These are phyloP conservation scores for Takifugu flavidus DNA, from an alignment of 2,113 vertebrate species.

Conservation along the genomic window DNA sequence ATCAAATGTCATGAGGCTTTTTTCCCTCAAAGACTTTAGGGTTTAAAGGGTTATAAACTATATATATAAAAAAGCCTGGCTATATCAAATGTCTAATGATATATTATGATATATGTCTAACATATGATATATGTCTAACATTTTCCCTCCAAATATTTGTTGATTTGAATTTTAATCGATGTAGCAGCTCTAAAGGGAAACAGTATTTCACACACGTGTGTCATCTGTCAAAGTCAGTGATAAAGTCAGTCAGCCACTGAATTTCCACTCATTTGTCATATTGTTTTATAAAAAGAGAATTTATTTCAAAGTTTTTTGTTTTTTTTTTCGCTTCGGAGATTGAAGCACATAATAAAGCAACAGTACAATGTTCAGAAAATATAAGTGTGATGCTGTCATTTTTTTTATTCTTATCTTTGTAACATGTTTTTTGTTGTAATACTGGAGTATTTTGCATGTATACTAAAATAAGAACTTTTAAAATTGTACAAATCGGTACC, in stretches of 20 bases:
- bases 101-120: too few relatives aligned
- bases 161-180: too few relatives aligned
- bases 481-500: constrained; percentile 99
- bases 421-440: constrained; percentile 89
- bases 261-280: constrained; percentile 21
- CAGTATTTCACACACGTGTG: too few relatives aligned
- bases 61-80: too few relatives aligned
- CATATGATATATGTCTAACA: too few relatives aligned
- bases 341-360: constrained; percentile 99
- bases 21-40: too few relatives aligned
- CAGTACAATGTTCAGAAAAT: constrained; percentile 99
- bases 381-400: constrained; percentile 98
- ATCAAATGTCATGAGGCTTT: too few relatives aligned
- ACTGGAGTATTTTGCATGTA: constrained; percentile 97
- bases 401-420: constrained; percentile 64
- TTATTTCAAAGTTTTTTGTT: constrained; percentile 90
- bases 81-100: too few relatives aligned
- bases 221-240: too few relatives aligned
- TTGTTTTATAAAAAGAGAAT: constrained; percentile 84
- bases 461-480: constrained; percentile 99
- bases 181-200: too few relatives aligned
- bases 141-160: too few relatives aligned
- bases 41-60: too few relatives aligned
- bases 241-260: neutral
- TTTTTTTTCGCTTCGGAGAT: constrained; percentile 88